Percentiles rank a stretch among this genome's conserved stretches.
Conservation (phyloP, 2,113 vertebrate species). For the Pituophis catenifer region DNA sequence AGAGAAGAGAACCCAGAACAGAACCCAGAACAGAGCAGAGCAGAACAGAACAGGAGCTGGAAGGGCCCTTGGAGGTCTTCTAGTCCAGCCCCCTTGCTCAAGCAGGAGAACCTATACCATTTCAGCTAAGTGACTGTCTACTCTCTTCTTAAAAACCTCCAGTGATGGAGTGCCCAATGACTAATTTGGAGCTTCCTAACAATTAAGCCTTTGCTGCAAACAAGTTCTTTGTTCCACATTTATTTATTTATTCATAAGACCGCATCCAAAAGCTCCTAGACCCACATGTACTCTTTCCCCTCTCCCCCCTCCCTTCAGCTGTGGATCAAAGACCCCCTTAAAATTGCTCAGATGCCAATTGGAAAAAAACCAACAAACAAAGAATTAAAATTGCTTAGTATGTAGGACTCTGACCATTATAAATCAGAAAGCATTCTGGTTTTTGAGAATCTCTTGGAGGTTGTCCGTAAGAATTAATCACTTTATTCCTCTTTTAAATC, state of each 20-base stretch:
- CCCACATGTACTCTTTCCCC: not conserved
- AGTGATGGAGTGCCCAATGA: no score
- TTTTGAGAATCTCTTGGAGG: not conserved
- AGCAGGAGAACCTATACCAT: no score
- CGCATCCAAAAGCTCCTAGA: not conserved
- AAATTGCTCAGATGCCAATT: not conserved
- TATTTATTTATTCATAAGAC: not conserved
- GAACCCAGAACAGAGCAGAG: no score
- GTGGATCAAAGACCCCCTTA: not conserved
- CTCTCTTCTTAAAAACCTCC: no score
- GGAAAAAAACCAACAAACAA: not conserved
- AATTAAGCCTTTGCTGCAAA: no score
- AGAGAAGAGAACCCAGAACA: no score
- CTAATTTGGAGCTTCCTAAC: no score
- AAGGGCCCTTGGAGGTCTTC: no score
- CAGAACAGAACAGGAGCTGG: no score
- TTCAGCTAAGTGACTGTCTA: no score
- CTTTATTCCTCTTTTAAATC: not conserved
- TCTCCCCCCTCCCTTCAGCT: not conserved
- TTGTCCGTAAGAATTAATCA: not conserved
- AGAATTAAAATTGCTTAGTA: not conserved
- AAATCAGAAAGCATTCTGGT: not conserved
- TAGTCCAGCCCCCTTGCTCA: no score
- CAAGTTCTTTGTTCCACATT: no score
- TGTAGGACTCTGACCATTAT: not conserved